Evolutionary conservation across 2,113 vertebrate genomes (phyloP).

Genomic region (Indicator indicator): DNA sequence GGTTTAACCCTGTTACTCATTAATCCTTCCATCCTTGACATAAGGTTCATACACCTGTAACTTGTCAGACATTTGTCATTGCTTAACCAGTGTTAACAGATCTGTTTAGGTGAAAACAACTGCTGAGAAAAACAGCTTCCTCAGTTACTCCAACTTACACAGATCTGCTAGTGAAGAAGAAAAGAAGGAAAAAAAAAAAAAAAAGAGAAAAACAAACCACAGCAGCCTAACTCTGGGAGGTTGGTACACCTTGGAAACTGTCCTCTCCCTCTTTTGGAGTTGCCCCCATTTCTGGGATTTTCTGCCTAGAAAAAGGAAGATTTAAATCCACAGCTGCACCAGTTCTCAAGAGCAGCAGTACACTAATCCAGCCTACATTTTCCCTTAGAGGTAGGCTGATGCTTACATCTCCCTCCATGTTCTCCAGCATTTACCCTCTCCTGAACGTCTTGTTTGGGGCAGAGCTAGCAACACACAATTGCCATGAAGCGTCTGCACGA

Average conservation of each 20-base stretch:
- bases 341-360: not conserved
- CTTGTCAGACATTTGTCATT: not conserved
- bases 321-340: not conserved
- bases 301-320: not conserved
- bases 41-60: not conserved
- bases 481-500: not conserved
- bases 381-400: not conserved
- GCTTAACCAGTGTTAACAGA: conserved; percentile 3
- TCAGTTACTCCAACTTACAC: not conserved
- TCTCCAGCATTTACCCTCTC: not conserved
- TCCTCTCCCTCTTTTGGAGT: not conserved
- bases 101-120: not conserved
- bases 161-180: not conserved
- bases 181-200: not conserved
- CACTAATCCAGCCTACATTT: not conserved
- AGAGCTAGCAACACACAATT: not conserved
- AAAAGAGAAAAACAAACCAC: not conserved
- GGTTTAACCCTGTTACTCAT: conserved; percentile 21
- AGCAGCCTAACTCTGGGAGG: not conserved
- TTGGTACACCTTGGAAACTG: not conserved
- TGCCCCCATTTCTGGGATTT: not conserved
- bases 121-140: not conserved
- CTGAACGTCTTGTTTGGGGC: not conserved
- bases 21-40: conserved; percentile 50
- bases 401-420: rapidly evolving